Evolutionary conservation across 2,888 invertebrate genomes (phyloP).

Genomic region (Serrognathus titanus): DNA sequence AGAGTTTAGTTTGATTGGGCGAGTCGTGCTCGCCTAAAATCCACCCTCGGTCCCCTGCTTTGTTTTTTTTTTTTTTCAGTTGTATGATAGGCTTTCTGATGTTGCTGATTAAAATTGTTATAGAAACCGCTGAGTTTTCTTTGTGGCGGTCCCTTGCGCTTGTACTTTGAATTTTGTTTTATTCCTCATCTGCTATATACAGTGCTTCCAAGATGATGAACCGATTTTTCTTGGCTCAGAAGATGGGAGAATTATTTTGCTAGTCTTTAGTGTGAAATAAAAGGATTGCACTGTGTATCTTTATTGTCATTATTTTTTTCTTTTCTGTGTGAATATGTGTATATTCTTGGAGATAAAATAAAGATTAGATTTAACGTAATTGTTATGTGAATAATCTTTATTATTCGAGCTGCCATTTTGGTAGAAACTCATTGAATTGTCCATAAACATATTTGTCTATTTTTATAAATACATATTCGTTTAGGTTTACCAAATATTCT

Average conservation of each 20-base stretch:
- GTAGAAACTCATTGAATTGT: not conserved
- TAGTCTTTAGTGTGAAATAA: not conserved
- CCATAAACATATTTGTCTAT: too few species aligned
- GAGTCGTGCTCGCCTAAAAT: slow-evolving; percentile 30
- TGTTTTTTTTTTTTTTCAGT: slow-evolving; percentile 39
- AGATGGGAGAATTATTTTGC: too few species aligned
- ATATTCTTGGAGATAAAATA: slow-evolving; percentile 1
- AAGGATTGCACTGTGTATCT: not conserved
- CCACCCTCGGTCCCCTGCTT: slow-evolving; percentile 36
- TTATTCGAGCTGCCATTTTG: not conserved
- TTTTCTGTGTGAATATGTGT: not conserved
- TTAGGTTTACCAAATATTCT: too few species aligned
- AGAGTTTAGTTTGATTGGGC: too few species aligned
- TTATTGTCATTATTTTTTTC: not conserved
- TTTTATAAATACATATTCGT: too few species aligned
- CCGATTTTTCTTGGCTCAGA: too few species aligned
- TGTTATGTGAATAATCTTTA: not conserved
- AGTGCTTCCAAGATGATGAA: slow-evolving; percentile 4
- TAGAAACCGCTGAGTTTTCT: slow-evolving; percentile 32
- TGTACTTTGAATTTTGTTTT: slow-evolving; percentile 1
- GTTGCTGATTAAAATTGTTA: slow-evolving; percentile 45
- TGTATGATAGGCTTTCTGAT: slow-evolving; percentile 42
- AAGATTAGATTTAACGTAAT: not conserved
- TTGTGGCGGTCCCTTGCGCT: slow-evolving; percentile 12
- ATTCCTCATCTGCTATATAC: not conserved